Conservation (phyloP, 2,888 invertebrate genomes). For the Trypoxylon attenuatum region DNA sequence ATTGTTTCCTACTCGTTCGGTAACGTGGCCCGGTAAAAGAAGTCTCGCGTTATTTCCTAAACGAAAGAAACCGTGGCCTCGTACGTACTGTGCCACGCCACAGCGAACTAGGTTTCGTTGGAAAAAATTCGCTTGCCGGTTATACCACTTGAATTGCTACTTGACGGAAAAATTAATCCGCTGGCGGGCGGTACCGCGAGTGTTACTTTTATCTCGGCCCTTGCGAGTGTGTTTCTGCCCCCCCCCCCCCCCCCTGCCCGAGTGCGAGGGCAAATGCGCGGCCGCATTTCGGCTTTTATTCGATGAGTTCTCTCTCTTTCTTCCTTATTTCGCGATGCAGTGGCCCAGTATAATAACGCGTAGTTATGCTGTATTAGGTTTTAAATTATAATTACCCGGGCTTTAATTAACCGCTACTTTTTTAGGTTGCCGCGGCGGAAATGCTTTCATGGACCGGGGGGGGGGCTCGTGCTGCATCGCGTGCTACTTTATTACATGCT, state of each 20-base stretch:
- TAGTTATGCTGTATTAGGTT: background rate
- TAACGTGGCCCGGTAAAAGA: conserved; percentile 45
- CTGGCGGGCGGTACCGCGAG: no score
- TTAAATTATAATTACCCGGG: background rate
- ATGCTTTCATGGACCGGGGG: background rate
- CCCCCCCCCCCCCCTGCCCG: no score
- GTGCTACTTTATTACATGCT: background rate
- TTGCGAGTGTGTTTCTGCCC: no score
- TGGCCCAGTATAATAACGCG: background rate
- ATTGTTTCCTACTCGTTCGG: conserved; percentile 42
- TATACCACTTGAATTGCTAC: no score
- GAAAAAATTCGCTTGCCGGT: background rate
- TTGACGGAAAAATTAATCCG: no score
- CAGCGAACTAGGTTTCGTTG: conserved; percentile 8
- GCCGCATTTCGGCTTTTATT: conserved; percentile 12
- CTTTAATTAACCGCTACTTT: background rate
- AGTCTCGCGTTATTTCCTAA: conserved; percentile 49
- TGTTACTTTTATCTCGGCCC: no score
- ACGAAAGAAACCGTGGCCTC: conserved; percentile 39
- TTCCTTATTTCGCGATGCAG: background rate
- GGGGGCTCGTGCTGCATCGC: background rate
- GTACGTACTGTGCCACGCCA: conserved; percentile 10
- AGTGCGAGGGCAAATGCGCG: no score
- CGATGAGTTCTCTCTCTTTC: background rate
- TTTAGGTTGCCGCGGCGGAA: background rate